Base-by-base conservation (phyloP, 2,888 invertebrate genomes). In the Sarcophaga subvicina region DNA sequence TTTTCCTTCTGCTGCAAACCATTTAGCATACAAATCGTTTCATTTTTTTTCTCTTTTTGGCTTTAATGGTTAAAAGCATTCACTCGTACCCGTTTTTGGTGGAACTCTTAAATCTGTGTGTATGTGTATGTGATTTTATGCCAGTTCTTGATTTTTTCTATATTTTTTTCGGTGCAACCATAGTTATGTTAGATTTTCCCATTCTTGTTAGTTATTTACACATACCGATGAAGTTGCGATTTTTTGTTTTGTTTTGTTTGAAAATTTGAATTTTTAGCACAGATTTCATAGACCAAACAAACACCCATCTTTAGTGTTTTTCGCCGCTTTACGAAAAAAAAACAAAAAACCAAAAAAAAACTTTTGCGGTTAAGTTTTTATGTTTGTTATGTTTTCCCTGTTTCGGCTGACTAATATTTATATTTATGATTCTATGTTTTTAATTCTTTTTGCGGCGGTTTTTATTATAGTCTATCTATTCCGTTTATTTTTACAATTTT, bases 11-110 rank as follows among this genome's bases (percentile, higher is more conserved):
- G 11, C 8, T 47, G 37, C 17, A 62, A 66, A 25, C 54, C 54
- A 47, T 82, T 82, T 82, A 71, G 25, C 76, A 64, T 82, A 77
- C 45, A 82, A 82, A 82, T 71, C 70, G 64, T 59, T 82, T 82
- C 8, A 37, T 54, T 54, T 54, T 54, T 54, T 54, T 22, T 22
- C 0, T 14, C 54, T 54, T 54, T 49, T 14, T 49, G 14, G 6
- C 37, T 37, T 77, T 60, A 77, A 17, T 76, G 59, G 59, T 45
- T 66, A 66, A 47, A 66, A 59, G 27, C 70, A 70, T 10, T 60
- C 22, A 54, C 12, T 54, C 54, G 54, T 54, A 12, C 49, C 14
- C 11, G 11, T 49, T 49, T 11, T 11, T 14, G 14, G 49, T 49
- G 14, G 14, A 4, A 14, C 49, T 0, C 12, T 14, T 37, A 37